Conservation (phyloP, 2,888 invertebrate species). For the Cheilosia grossa region DNA sequence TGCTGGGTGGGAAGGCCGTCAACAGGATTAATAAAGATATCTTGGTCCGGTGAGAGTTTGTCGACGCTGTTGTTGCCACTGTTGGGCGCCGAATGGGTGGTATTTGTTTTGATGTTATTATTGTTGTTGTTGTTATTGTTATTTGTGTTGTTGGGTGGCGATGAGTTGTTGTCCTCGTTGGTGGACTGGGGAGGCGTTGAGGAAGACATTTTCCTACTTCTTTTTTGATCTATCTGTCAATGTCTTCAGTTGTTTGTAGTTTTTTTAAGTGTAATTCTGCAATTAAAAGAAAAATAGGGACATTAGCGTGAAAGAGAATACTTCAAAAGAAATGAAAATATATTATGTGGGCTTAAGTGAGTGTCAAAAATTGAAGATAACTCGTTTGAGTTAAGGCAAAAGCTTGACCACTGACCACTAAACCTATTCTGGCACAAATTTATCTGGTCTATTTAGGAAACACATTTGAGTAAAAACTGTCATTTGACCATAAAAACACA, state of each 20-base stretch:
- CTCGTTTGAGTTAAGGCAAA: too few relatives aligned
- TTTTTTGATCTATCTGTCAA: not conserved
- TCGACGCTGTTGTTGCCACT: slow-evolving; percentile 79
- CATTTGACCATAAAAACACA: too few relatives aligned
- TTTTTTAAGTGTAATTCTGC: not conserved
- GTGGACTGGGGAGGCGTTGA: slow-evolving; percentile 55
- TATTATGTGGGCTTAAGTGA: too few relatives aligned
- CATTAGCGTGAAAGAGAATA: not conserved
- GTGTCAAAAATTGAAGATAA: too few relatives aligned
- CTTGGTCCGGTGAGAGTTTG: slow-evolving; percentile 85
- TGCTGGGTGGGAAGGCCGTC: slow-evolving; percentile 94
- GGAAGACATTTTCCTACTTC: slow-evolving; percentile 53
- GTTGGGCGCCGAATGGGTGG: slow-evolving; percentile 78
- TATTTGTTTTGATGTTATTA: slow-evolving; percentile 42
- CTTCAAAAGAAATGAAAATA: not conserved
- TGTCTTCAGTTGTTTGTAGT: slow-evolving; percentile 11
- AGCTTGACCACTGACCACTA: too few relatives aligned
- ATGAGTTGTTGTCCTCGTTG: slow-evolving; percentile 65
- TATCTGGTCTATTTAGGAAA: too few relatives aligned
- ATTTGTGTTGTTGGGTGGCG: slow-evolving; percentile 61
- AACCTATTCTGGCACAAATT: too few relatives aligned
- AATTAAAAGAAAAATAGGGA: not conserved
- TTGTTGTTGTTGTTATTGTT: slow-evolving; percentile 78
- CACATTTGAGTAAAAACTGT: too few relatives aligned
- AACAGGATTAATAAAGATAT: slow-evolving; percentile 92